Conservation (phyloP, 2,888 invertebrate genomes). For the Andrena flavipes region DNA sequence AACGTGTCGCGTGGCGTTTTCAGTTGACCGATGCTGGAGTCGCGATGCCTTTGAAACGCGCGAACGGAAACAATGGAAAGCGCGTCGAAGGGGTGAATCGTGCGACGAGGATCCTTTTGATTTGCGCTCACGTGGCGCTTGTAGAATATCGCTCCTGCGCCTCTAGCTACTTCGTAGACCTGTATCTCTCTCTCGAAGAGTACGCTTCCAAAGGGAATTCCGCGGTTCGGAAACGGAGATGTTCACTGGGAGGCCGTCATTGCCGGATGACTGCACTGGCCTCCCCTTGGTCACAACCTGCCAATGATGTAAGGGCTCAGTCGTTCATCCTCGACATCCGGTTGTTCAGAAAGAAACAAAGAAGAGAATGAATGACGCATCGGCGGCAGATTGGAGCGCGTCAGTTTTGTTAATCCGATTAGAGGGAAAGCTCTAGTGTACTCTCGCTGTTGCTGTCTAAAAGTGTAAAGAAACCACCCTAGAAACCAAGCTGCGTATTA, state of each 20-base stretch:
- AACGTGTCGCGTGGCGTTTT: slow-evolving; percentile 8
- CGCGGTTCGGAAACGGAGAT: slow-evolving; percentile 27
- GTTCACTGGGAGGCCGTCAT: slow-evolving; percentile 77
- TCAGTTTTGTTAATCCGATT: slow-evolving; percentile 82
- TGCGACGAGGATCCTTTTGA: slow-evolving; percentile 24
- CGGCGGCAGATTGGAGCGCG: slow-evolving; percentile 78
- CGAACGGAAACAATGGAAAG: not conserved
- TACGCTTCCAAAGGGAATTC: slow-evolving; percentile 10
- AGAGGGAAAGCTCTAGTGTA: slow-evolving; percentile 78
- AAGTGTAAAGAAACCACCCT: slow-evolving; percentile 77
- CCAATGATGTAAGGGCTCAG: slow-evolving; percentile 86
- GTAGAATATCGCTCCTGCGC: slow-evolving; percentile 81
- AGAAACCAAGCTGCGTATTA: slow-evolving; percentile 84
- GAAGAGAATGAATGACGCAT: slow-evolving; percentile 76
- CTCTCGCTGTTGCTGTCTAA: slow-evolving; percentile 81
- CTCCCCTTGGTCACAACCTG: slow-evolving; percentile 83
- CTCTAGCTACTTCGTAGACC: slow-evolving; percentile 79
- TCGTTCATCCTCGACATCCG: slow-evolving; percentile 86
- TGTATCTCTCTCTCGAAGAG: slow-evolving; percentile 1
- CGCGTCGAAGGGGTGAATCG: not conserved
- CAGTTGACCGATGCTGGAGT: slow-evolving; percentile 4
- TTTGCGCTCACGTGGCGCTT: slow-evolving; percentile 73
- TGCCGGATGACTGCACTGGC: slow-evolving; percentile 82
- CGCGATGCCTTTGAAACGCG: slow-evolving; percentile 18
- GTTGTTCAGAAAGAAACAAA: slow-evolving; percentile 65